Evolutionary conservation across 2,797 vertebrate genomes (phyloP).

Genomic region (Parambassis ranga): DNA sequence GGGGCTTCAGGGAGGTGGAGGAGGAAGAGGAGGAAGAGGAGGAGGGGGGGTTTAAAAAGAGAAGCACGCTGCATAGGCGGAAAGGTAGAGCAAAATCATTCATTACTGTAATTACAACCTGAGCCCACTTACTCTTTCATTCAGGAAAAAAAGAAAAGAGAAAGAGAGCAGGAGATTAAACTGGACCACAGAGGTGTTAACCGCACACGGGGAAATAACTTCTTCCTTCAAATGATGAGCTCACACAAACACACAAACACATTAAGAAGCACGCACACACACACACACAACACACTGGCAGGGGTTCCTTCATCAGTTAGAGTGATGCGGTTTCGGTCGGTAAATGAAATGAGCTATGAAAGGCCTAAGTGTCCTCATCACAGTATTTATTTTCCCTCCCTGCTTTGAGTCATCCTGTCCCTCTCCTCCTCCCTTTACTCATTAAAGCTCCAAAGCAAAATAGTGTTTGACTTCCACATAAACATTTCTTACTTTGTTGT

Average conservation of each 20-base stretch:
- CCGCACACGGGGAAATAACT: constrained; percentile 36
- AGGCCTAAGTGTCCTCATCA: constrained; percentile 47
- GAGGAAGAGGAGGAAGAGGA: background rate
- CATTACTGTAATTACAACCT: constrained; percentile 82
- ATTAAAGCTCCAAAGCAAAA: constrained; percentile 28
- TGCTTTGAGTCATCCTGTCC: constrained; percentile 34
- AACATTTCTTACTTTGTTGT: constrained; percentile 29
- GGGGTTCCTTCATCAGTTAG: constrained; percentile 34
- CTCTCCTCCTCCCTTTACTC: constrained; percentile 17
- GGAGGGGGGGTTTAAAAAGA: constrained; percentile 34
- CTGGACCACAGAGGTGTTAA: constrained; percentile 46
- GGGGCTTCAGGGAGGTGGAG: constrained; percentile 9
- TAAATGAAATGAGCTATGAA: constrained; percentile 47
- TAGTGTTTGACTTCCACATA: constrained; percentile 26
- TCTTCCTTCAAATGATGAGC: constrained; percentile 17
- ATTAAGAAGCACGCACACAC: constrained; percentile 1
- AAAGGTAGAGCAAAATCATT: constrained; percentile 76
- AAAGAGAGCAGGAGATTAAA: constrained; percentile 51
- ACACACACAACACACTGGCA: constrained; percentile 17
- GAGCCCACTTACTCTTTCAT: constrained; percentile 75
- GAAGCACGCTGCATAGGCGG: constrained; percentile 60
- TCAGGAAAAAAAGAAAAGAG: constrained; percentile 43
- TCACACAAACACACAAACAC: background rate
- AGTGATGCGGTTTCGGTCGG: constrained; percentile 50
- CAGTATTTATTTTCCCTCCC: constrained; percentile 51